Evolutionary conservation across 1,140 invertebrate species (phyloP).

Genomic region (Heliothis virescens): DNA sequence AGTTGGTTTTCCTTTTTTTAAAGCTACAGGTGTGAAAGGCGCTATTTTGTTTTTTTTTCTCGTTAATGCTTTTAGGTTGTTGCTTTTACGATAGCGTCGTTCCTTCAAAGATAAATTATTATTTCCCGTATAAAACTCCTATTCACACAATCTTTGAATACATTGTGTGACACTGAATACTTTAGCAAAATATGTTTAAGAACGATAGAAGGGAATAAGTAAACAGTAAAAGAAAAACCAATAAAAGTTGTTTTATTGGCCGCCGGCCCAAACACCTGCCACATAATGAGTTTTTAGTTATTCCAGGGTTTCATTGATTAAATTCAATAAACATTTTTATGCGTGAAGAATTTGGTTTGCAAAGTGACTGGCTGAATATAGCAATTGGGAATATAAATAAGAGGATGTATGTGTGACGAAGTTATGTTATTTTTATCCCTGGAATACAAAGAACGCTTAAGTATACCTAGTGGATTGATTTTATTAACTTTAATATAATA

Average conservation of each 20-base stretch:
- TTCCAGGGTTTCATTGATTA: slow-evolving; percentile 58
- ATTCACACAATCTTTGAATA: slow-evolving; percentile 1
- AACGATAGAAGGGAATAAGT: slow-evolving; percentile 54
- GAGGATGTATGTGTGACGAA: neutral
- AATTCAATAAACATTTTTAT: slow-evolving; percentile 40
- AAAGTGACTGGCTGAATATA: neutral
- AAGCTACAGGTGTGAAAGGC: slow-evolving; percentile 35
- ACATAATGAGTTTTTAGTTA: slow-evolving; percentile 72
- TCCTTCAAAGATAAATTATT: slow-evolving; percentile 8
- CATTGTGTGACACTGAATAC: slow-evolving; percentile 43
- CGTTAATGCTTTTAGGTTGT: slow-evolving; percentile 26
- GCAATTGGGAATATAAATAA: neutral
- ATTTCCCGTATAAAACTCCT: neutral
- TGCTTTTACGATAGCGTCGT: slow-evolving; percentile 5
- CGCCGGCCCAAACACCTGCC: slow-evolving; percentile 67
- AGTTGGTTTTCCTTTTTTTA: slow-evolving; percentile 15
- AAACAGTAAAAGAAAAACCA: slow-evolving; percentile 66
- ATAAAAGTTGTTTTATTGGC: slow-evolving; percentile 72
- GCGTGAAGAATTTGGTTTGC: neutral
- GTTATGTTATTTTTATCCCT: too few species aligned
- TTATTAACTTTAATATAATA: too few species aligned
- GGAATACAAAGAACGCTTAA: too few species aligned
- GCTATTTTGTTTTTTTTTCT: slow-evolving; percentile 19
- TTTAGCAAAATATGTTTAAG: slow-evolving; percentile 52
- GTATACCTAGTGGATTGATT: too few species aligned